Evolutionary conservation across 2,797 vertebrate genomes (phyloP).

Genomic region (Pelobates cultripes): DNA sequence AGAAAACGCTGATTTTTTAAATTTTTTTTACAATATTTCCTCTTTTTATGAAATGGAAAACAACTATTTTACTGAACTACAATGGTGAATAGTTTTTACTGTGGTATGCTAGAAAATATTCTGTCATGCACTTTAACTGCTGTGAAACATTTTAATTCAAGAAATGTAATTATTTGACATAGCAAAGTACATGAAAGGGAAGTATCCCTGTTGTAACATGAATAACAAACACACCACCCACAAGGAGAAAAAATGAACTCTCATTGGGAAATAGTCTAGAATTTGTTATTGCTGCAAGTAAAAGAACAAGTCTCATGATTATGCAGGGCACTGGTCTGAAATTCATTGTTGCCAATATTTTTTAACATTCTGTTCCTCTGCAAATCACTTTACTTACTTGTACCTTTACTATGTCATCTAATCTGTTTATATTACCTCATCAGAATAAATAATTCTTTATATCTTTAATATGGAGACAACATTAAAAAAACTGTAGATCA

Average conservation of each 20-base stretch:
- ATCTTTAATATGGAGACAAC: too few relatives aligned
- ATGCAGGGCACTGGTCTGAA: not conserved
- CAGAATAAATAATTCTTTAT: too few relatives aligned
- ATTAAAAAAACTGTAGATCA: too few relatives aligned
- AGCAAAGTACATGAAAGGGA: constrained; percentile 39
- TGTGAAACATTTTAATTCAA: constrained; percentile 42
- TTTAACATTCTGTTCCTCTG: too few relatives aligned
- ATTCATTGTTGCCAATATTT: not conserved
- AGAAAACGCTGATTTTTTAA: too few relatives aligned
- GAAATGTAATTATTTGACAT: constrained; percentile 40
- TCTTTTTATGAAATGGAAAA: too few relatives aligned
- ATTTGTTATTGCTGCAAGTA: not conserved
- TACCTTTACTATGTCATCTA: too few relatives aligned
- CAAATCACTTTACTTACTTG: too few relatives aligned
- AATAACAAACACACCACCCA: constrained; percentile 32
- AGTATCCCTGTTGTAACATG: not conserved
- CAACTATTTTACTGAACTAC: not conserved
- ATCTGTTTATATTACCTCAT: too few relatives aligned
- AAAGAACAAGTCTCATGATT: not conserved
- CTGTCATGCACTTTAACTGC: constrained; percentile 7
- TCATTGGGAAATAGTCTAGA: constrained; percentile 5
- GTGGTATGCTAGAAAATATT: not conserved
- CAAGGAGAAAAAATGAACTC: constrained; percentile 42
- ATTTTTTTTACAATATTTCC: too few relatives aligned
- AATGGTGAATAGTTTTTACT: not conserved